Percentiles rank a stretch among this genome's conserved stretches.
Conservation (phyloP, 2,113 vertebrate species). For the Eulacestoma nigropectus region DNA sequence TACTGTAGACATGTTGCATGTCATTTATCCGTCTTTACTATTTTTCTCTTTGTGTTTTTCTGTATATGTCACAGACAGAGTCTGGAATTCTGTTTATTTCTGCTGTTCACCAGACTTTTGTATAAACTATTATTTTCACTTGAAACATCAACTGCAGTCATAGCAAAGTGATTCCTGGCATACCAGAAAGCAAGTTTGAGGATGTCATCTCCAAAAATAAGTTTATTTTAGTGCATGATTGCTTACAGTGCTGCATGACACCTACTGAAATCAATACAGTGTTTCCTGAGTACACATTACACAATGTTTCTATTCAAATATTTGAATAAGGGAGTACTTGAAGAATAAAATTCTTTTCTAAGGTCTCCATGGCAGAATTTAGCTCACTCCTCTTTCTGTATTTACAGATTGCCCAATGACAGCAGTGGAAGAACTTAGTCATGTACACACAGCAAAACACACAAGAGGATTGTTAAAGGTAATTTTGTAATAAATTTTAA, state of each 20-base stretch:
- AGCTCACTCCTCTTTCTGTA: neutral
- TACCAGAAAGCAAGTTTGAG: slow-evolving; percentile 14
- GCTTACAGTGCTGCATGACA: neutral
- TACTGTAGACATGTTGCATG: neutral
- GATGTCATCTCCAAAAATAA: slow-evolving; percentile 38
- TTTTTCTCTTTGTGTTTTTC: neutral
- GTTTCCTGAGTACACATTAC: neutral
- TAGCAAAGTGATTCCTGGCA: slow-evolving; percentile 23
- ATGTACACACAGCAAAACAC: neutral
- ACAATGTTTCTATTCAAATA: neutral
- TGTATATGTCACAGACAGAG: neutral
- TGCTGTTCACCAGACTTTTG: neutral
- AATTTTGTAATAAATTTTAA: neutral
- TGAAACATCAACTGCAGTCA: neutral
- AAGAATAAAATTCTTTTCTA: neutral
- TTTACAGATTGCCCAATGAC: neutral
- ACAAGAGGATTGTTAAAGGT: neutral
- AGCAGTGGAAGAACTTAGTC: neutral
- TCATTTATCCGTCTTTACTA: neutral
- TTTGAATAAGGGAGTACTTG: neutral
- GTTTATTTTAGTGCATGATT: neutral
- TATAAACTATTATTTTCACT: slow-evolving; percentile 20
- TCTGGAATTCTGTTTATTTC: slow-evolving; percentile 15
- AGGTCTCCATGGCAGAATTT: neutral
- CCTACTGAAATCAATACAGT: slow-evolving; percentile 3